Conservation (phyloP, 2,888 invertebrate species). For the Lumbricus terrestris region DNA sequence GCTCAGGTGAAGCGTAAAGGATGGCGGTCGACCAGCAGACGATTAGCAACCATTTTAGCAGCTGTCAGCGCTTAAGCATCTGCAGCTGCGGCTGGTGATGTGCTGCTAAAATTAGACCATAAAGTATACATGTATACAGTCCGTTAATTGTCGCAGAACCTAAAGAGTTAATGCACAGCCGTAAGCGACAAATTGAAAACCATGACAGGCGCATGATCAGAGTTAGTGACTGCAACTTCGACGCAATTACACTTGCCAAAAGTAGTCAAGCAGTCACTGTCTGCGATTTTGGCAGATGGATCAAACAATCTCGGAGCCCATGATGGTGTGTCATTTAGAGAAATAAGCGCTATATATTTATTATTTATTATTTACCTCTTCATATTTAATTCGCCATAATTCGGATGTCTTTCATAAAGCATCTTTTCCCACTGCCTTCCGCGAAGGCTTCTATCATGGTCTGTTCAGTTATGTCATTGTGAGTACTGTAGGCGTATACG, state of each 20-base stretch:
- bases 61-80: not conserved
- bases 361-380: too few relatives aligned
- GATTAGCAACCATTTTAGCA: not conserved
- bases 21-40: not conserved
- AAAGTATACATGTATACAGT: too few relatives aligned
- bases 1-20: not conserved
- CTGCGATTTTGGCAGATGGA: not conserved
- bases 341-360: too few relatives aligned
- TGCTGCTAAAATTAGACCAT: not conserved
- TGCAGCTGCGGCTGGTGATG: not conserved
- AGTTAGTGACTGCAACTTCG: not conserved
- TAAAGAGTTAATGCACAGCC: not conserved
- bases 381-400: too few relatives aligned
- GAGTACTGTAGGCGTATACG: too few relatives aligned
- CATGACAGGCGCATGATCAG: not conserved
- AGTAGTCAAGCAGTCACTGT: not conserved
- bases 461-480: too few relatives aligned
- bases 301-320: not conserved
- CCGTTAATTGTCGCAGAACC: too few relatives aligned
- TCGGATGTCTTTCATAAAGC: too few relatives aligned
- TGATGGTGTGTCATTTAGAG: not conserved
- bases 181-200: not conserved
- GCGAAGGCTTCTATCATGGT: too few relatives aligned
- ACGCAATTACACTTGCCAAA: not conserved
- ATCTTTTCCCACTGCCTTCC: too few relatives aligned